Evolutionary conservation across 2,888 invertebrate genomes (phyloP), one percentile per base, ranked within the genome.

Genomic region (Uropetala carovei): DNA sequence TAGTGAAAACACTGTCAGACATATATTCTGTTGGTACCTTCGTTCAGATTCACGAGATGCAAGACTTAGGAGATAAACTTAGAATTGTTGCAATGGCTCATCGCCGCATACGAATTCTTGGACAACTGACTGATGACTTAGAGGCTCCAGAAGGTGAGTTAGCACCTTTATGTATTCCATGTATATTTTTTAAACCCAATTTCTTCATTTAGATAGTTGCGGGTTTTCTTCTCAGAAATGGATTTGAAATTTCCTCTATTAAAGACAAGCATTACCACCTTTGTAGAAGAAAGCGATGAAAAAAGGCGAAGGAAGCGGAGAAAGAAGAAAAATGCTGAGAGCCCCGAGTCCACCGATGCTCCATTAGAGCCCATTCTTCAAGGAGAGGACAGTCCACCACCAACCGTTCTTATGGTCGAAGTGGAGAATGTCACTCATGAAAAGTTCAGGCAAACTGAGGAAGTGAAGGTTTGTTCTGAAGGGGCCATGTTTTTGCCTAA

Each of bases 21-120:
- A 96, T 99, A 75, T 98, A 99, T 94, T 95, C 96, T 92, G 96
- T 99, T 57, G 99, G 99, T 13, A 98, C 99, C 3, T 99, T 99
- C 95, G 99, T 99, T 13, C 99, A 99, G 95, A 99, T 99, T 93
- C 98, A 99, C 94, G 99, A 99, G 95, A 97, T 99, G 95, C 99
- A 99, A 95, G 99, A 99, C 94, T 96, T 99, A 94, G 99, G 98
- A 10, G 98, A 98, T 94, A 97, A 97, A 94, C 95, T 99, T 91
- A 96, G 98, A 92, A 96, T 99, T 94, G 98, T 99, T 8, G 98
- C 99, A 13, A 98, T 99, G 97, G 99, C 99, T 0, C 99, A 99
- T 95, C 96, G 99, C 92, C 96, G 99, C 93, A 98, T 98, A 75
- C 97, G 96, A 95, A 97, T 98, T 60, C 97, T 97, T 0, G 97